phyloP scores from a whole-genome alignment of 1,140 invertebrate genomes.

The Drosophila mayri region DNA sequence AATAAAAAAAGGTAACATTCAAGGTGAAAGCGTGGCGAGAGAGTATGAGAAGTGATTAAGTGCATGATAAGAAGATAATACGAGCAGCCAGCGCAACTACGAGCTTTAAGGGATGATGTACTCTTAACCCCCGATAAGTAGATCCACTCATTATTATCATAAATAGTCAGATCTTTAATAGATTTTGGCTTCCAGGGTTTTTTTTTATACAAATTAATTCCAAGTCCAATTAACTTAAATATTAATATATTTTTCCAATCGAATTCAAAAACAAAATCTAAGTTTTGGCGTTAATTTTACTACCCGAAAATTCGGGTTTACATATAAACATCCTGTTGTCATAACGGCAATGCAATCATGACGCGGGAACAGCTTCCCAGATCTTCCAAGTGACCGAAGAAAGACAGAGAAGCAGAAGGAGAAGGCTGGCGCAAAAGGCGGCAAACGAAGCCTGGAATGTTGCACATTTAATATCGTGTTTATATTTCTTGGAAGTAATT shows the following conservation, averaged over 20 bases:
- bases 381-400: constrained; percentile 16
- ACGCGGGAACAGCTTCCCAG: constrained; percentile 9
- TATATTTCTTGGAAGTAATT: constrained; percentile 82
- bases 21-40: background rate
- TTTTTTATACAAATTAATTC: background rate
- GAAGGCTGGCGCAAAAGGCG: constrained; percentile 24
- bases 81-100: background rate
- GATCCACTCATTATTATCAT: background rate
- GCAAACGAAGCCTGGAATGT: constrained; percentile 69
- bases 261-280: background rate
- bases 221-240: background rate
- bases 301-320: background rate
- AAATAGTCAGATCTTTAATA: too few relatives aligned
- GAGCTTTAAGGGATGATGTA: too few relatives aligned
- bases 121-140: background rate
- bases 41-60: background rate
- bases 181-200: background rate
- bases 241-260: background rate
- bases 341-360: constrained; percentile 48
- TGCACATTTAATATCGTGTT: constrained; percentile 82
- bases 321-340: constrained; percentile 61
- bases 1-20: constrained; percentile 9
- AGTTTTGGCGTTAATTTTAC: constrained; percentile 1
- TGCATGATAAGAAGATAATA: background rate
- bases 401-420: background rate